These are phyloP conservation scores for Cynopterus brachyotis DNA, from an alignment of 2,113 vertebrate species.

Conservation along the genomic window DNA sequence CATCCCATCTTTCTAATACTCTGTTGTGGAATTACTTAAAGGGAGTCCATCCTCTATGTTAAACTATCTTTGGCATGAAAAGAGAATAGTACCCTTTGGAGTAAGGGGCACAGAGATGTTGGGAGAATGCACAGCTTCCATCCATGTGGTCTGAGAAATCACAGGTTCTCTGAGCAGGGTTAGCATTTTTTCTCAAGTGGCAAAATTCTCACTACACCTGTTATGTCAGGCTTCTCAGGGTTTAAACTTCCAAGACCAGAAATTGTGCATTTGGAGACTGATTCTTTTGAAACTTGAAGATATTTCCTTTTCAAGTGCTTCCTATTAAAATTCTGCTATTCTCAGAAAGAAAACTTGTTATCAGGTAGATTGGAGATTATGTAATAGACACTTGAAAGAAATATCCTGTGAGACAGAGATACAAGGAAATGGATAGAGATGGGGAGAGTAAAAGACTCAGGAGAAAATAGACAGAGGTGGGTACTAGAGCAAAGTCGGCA, in stretches of 20 bases:
- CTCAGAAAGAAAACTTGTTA: not conserved
- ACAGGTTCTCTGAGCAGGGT: not conserved
- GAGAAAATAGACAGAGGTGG: not conserved
- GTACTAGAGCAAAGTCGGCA: not conserved
- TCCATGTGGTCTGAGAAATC: not conserved
- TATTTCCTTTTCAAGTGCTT: not conserved
- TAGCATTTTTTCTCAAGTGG: not conserved
- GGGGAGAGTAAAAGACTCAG: not conserved
- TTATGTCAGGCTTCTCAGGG: not conserved
- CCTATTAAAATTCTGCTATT: not conserved
- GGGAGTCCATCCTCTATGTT: conserved; percentile 68
- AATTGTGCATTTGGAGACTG: not conserved
- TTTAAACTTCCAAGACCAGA: not conserved
- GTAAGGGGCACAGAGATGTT: not conserved
- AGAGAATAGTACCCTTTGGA: not conserved
- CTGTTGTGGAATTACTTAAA: conserved; percentile 78
- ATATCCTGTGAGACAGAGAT: not conserved
- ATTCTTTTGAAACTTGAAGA: not conserved
- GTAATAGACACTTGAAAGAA: not conserved
- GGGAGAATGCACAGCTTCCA: not conserved
- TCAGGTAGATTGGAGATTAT: not conserved
- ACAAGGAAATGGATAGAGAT: fast-evolving
- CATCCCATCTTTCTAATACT: conserved; percentile 77
- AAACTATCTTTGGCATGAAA: conserved; percentile 67
- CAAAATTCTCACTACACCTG: fast-evolving